A percentile compares a stretch with the other conserved stretches of the same genome.
Conservation (phyloP, 1,140 invertebrate species). For the Dryas iulia region DNA sequence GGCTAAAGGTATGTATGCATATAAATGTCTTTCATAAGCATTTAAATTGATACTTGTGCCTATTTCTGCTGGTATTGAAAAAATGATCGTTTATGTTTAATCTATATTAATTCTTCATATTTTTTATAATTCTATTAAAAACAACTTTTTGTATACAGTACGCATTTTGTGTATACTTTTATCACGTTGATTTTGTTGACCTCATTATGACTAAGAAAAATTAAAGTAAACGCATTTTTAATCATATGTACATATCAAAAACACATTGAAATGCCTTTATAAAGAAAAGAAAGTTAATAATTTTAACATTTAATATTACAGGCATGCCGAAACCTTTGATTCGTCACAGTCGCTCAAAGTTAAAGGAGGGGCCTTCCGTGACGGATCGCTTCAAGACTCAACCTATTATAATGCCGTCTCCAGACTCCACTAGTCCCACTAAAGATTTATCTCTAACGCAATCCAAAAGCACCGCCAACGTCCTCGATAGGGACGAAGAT, state of each 20-base stretch:
- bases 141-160: neutral
- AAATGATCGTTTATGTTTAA: neutral
- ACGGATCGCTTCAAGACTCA: conserved; percentile 73
- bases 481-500: conserved; percentile 78
- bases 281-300: neutral
- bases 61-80: too few species aligned
- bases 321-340: conserved; percentile 72
- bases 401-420: conserved; percentile 49
- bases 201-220: neutral
- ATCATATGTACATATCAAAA: too few species aligned
- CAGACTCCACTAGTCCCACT: conserved; percentile 37
- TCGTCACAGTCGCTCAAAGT: conserved; percentile 73
- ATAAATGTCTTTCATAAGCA: too few species aligned
- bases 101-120: neutral
- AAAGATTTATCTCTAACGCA: conserved; percentile 58
- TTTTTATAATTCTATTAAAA: neutral
- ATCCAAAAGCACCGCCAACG: conserved; percentile 74
- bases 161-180: neutral
- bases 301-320: conserved; percentile 44
- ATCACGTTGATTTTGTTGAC: neutral
- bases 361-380: conserved; percentile 69
- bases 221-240: too few species aligned
- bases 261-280: too few species aligned
- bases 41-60: too few species aligned
- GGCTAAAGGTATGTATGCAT: conserved; percentile 61